A percentile compares a stretch with the other conserved stretches of the same genome.
These are phyloP conservation scores for Rhadina sibilatrix DNA, from an alignment of 2,113 vertebrate genomes.

Conservation along the genomic window DNA sequence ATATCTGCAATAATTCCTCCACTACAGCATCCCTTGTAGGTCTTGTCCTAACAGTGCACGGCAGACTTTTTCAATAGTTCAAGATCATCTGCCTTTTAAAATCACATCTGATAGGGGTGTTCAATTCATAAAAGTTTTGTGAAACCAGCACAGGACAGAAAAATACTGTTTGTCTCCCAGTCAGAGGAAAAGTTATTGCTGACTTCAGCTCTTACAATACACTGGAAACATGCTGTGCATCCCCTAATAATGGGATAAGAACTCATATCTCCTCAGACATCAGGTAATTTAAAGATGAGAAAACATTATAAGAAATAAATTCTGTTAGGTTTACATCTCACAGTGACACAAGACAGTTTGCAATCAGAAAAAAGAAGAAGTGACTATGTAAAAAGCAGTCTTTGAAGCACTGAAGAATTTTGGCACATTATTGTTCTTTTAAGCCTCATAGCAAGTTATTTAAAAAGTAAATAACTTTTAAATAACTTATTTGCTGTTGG, in stretches of 20 bases:
- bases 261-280: not conserved
- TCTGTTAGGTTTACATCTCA: not conserved
- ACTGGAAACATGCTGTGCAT: not conserved
- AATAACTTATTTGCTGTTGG: accelerated
- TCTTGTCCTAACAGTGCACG: not conserved
- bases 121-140: not conserved
- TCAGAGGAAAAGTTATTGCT: not conserved
- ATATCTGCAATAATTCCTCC: not conserved
- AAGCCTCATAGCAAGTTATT: not conserved
- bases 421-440: not conserved
- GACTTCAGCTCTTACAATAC: not conserved
- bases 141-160: not conserved
- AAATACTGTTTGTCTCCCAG: not conserved
- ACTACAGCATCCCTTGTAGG: not conserved
- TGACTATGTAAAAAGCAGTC: not conserved
- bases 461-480: too few species aligned
- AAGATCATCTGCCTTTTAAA: not conserved
- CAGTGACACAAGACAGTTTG: not conserved
- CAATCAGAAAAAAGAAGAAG: not conserved
- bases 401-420: not conserved
- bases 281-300: not conserved
- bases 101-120: not conserved
- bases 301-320: not conserved
- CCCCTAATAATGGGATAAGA: not conserved
- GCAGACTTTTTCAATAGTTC: not conserved